Evolutionary conservation across 1,140 invertebrate genomes (phyloP), one percentile per base, ranked within the genome.

Genomic region (Potamilus streckersoni): DNA sequence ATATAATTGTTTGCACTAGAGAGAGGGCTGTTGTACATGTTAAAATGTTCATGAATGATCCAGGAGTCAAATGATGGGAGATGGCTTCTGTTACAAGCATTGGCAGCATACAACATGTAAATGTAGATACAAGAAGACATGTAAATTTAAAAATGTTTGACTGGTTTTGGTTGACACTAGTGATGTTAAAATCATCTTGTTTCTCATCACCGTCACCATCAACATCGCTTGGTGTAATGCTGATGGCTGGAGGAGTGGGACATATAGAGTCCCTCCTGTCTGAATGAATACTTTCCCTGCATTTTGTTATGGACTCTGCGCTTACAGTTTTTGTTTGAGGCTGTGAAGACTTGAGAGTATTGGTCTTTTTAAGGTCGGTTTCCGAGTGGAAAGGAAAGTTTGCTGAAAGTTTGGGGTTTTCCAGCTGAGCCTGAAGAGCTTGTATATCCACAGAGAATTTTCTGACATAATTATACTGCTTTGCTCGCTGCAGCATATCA

Each of bases 371-470:
- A 27, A 76, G 71, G 49, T 76, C 74, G 19, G 71, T 69, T 66
- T 85, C 83, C 4, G 84, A 87, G 69, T 83, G 78, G 71, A 86
- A 88, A 17, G 87, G 85, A 71, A 82, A 85, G 56, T 83, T 83
- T 19, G 81, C 82, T 69, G 84, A 84, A 15, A 84, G 80, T 79
- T 87, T 88, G 8, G 88, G 88, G 79, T 89, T 88, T 72, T 87
- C 86, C 55, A 89, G 79, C 71, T 89, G 88, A 19, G 86, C 84
- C 79, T 88, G 86, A 27, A 89, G 73, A 4, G 88, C 88, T 64
- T 82, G 79, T 67, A 89, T 86, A 71, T 89, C 88, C 12, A 89
- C 87, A 65, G 88, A 89, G 78, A 88, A 89, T 74, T 89, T 89
- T 60, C 87, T 72, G 2, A 89, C 84, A 80, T 89, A 89, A 60